A percentile compares a stretch with the other conserved stretches of the same genome.
These are phyloP conservation scores for Morinoia aosen DNA, from an alignment of 2,888 invertebrate species.

Conservation along the genomic window DNA sequence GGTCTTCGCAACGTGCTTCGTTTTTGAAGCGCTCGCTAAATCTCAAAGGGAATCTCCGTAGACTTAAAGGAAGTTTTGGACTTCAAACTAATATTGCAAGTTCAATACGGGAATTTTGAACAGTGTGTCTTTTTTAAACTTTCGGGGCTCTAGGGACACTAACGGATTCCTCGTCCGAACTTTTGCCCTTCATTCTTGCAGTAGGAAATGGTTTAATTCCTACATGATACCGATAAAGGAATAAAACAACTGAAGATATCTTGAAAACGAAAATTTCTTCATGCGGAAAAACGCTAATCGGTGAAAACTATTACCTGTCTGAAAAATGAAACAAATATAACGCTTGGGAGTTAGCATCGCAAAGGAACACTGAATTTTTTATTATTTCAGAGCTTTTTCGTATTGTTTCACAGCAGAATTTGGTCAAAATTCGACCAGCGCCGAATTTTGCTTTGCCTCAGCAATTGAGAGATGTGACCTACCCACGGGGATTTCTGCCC, in stretches of 20 bases:
- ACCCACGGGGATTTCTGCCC: too few species aligned
- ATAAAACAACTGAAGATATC: not conserved
- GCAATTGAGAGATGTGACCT: too few species aligned
- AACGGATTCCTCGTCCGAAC: not conserved
- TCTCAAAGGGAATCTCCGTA: not conserved
- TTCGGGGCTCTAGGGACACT: not conserved
- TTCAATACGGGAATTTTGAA: not conserved
- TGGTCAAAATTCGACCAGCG: too few species aligned
- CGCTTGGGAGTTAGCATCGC: too few species aligned
- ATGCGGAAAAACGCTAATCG: not conserved
- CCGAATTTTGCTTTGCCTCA: too few species aligned
- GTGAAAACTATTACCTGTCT: not conserved
- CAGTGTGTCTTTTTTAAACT: not conserved
- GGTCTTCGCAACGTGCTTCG: not conserved
- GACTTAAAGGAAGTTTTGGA: not conserved
- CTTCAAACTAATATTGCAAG: not conserved
- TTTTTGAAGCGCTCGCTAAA: not conserved
- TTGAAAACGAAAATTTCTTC: not conserved
- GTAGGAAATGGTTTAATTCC: not conserved
- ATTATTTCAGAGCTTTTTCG: too few species aligned
- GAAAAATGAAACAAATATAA: not conserved
- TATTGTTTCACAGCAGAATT: too few species aligned
- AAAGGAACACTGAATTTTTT: too few species aligned
- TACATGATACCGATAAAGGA: not conserved
- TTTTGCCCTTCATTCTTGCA: not conserved